A percentile compares a stretch with the other conserved stretches of the same genome.
Evolutionary conservation across 2,113 vertebrate genomes (phyloP).

Genomic region (Scartelaos histophorus): DNA sequence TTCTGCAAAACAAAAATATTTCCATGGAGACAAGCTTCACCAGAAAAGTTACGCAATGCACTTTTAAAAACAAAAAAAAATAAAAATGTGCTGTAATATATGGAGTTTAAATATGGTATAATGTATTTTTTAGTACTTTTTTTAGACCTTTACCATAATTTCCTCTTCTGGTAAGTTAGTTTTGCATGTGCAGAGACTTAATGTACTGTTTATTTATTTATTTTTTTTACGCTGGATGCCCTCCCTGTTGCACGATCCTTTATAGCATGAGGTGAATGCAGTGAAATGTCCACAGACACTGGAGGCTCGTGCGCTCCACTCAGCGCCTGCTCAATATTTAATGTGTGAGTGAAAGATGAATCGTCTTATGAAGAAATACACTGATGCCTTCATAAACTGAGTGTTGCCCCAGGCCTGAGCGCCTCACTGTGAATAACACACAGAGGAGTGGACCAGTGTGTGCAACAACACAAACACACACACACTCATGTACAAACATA

Average conservation of each 20-base stretch:
- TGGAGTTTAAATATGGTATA: too few relatives aligned
- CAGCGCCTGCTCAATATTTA: background rate
- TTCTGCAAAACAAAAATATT: too few relatives aligned
- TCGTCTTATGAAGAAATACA: background rate
- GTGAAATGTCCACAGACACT: background rate
- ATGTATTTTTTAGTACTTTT: too few relatives aligned
- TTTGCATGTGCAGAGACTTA: too few relatives aligned
- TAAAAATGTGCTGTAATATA: too few relatives aligned
- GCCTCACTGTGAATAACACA: background rate
- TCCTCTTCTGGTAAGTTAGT: too few relatives aligned
- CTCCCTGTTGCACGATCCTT: background rate
- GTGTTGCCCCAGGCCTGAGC: background rate
- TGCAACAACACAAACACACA: background rate
- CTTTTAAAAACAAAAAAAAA: too few relatives aligned
- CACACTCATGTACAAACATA: background rate
- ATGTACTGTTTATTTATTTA: too few relatives aligned
- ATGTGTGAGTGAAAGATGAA: conserved; percentile 1
- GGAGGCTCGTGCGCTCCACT: background rate
- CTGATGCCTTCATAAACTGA: background rate
- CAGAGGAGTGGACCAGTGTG: background rate
- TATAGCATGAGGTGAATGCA: background rate
- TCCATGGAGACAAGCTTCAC: too few relatives aligned
- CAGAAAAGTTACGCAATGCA: too few relatives aligned
- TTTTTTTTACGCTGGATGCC: too few relatives aligned
- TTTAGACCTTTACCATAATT: too few relatives aligned